Evolutionary conservation across 2,888 invertebrate genomes (phyloP), one percentile per base, ranked within the genome.

Genomic region (Arctia plantaginis): DNA sequence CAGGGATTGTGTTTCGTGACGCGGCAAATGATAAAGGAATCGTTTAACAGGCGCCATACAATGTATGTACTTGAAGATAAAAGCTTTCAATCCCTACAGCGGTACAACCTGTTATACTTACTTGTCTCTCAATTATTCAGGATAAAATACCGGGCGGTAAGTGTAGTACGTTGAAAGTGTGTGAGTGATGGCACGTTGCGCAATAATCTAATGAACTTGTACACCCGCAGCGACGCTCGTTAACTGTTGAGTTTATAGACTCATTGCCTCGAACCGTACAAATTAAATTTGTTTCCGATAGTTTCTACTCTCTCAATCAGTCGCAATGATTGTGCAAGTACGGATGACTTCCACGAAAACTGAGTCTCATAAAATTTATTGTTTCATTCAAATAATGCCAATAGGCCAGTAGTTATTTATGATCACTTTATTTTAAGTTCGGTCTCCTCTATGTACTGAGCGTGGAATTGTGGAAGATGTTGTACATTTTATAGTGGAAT

Each of bases 291-390:
- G 33, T 68, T 27, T 35, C 59, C 41, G 27, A 20, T 66, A 39
- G 66, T 66, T 59, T 41, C 55, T 66, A 72, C 23, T 30, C 41
- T 44, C n/a, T 23, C 18, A 67, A 62, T 59, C 33, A 27, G 62
- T 62, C 62, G 59, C 67, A 47, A 65, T 35, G 47, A 67, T 66
- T 66, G 30, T 39, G 66, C 69, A 13, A 55, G 20, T 62, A 62
- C 30, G 30, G 8, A 62, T 62, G 62, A 62, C 18, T 30, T 30
- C 30, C 15, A 62, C 30, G 18, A 62, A 30, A 62, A 62, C 62
- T 62, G 18, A 62, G 30, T 6, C 30, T 62, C 30, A 62, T 62
- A 15, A 62, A 62, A 62, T 62, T 30, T 30, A 62, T 62, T 15
- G 30, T 30, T 62, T 62, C 15, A 62, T 62, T 62, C 15, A 62